phyloP scores from a whole-genome alignment of 2,113 vertebrate species.

The Verasper variegatus region DNA sequence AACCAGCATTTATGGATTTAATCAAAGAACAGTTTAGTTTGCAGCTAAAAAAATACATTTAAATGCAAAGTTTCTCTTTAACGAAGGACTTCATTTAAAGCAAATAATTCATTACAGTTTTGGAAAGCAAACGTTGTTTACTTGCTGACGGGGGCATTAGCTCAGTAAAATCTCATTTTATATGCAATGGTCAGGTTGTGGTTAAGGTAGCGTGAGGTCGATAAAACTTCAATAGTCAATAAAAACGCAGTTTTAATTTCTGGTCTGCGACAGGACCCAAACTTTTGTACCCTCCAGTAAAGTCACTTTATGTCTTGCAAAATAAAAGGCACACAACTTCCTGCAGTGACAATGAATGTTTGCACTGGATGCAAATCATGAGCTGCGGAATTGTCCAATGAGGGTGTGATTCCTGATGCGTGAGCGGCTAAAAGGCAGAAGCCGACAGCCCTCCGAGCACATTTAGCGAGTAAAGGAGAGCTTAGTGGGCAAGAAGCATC shows the following conservation, averaged over 20 bases:
- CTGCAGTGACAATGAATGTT: not conserved
- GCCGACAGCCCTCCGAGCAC: not conserved
- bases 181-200: not conserved
- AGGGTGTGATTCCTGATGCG: not conserved
- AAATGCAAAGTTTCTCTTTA: no score
- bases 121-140: not conserved
- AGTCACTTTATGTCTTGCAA: not conserved
- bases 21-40: no score
- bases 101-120: no score
- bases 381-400: not conserved
- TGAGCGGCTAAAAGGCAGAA: not conserved
- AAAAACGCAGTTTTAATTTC: not conserved
- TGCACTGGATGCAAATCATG: not conserved
- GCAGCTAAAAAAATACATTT: no score
- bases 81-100: no score
- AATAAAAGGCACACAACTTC: not conserved
- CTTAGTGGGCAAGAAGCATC: conserved; percentile 1
- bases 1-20: no score
- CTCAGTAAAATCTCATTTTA: not conserved
- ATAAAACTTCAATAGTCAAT: not conserved
- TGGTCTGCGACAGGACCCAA: not conserved
- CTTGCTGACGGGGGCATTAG: not conserved
- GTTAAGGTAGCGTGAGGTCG: not conserved
- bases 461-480: not conserved
- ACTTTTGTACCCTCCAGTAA: not conserved